Evolutionary conservation across 2,888 invertebrate species (phyloP).

Genomic region (Eupithecia pulchellata): DNA sequence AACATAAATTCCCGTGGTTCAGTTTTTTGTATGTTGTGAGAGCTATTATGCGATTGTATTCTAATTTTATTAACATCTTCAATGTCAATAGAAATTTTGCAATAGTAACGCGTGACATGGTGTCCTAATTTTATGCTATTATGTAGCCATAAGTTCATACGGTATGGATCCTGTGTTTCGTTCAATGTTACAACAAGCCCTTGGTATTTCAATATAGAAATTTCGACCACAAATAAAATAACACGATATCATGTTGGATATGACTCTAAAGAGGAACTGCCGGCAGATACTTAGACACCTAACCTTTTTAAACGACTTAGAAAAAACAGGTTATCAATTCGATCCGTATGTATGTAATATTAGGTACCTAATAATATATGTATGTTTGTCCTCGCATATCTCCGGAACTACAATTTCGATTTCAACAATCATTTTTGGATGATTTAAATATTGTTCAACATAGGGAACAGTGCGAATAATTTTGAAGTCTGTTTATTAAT

Average conservation of each 20-base stretch:
- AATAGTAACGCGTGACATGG: constrained; percentile 51
- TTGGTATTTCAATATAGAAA: constrained; percentile 9
- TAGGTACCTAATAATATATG: no score
- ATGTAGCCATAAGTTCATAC: constrained; percentile 18
- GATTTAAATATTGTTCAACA: no score
- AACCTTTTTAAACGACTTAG: no score
- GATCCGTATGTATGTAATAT: no score
- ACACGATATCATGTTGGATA: constrained; percentile 6
- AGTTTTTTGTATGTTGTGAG: constrained; percentile 46
- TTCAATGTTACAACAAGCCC: constrained; percentile 44
- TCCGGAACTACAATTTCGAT: no score
- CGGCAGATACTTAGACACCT: no score
- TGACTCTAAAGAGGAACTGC: no score
- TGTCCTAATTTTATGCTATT: constrained; percentile 48
- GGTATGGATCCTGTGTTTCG: constrained; percentile 29
- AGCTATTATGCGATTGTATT: constrained; percentile 48
- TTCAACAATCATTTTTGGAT: no score
- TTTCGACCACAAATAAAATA: not conserved
- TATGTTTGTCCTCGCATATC: no score
- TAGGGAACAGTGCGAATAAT: no score
- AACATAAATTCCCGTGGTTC: constrained; percentile 37
- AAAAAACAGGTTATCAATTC: no score
- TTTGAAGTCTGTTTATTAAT: no score
- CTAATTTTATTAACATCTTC: constrained; percentile 55
- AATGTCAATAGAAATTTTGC: constrained; percentile 65